Percentiles rank a stretch among this genome's conserved stretches.
Conservation (phyloP, 2,888 invertebrate species). For the Cremastobaeus sp. region DNA sequence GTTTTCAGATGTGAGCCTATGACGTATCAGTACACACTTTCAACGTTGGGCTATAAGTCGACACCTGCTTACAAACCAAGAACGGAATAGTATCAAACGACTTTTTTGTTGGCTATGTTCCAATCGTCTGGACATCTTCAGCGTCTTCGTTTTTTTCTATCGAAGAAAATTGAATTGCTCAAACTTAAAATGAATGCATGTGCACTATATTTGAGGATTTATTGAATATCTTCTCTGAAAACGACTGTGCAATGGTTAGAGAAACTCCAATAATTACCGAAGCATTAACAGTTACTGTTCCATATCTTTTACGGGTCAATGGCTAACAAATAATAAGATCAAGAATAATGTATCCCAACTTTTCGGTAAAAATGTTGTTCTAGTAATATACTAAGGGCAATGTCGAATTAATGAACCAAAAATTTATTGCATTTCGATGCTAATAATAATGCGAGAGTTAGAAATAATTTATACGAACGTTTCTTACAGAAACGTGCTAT, state of each 20-base stretch:
- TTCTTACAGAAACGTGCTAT: no score
- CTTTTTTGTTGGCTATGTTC: constrained; percentile 17
- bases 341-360: constrained; percentile 21
- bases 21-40: constrained; percentile 37
- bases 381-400: no score
- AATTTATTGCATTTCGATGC: no score
- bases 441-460: no score
- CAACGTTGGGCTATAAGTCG: constrained; percentile 49
- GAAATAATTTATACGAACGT: no score
- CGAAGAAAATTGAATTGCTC: constrained; percentile 39
- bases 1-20: constrained; percentile 41
- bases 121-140: constrained; percentile 30
- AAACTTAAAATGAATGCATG: constrained; percentile 32
- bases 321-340: constrained; percentile 31
- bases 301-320: constrained; percentile 27
- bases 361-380: constrained; percentile 19
- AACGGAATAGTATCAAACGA: constrained; percentile 56
- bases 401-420: constrained; percentile 17
- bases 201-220: constrained; percentile 34
- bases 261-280: constrained; percentile 37
- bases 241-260: background rate
- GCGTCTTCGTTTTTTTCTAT: constrained; percentile 27
- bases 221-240: constrained; percentile 19
- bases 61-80: constrained; percentile 65
- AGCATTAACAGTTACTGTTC: constrained; percentile 35